phyloP scores from a whole-genome alignment of 2,888 invertebrate species.

The Lampropteryx suffumata region DNA sequence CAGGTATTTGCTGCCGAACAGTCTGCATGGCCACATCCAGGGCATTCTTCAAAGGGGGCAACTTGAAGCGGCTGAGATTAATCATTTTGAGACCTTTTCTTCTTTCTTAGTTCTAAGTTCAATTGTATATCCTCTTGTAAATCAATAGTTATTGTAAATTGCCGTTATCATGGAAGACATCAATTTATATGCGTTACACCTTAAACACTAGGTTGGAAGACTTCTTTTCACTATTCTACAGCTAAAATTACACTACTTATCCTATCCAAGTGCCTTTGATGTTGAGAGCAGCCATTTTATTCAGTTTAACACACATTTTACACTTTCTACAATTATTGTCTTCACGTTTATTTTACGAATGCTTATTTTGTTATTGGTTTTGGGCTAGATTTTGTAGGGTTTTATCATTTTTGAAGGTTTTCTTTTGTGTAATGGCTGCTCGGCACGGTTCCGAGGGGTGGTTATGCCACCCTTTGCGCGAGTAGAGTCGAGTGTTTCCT shows the following conservation, averaged over 20 bases:
- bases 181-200: slow-evolving; percentile 35
- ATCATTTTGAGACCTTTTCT: slow-evolving; percentile 50
- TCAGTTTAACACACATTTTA: slow-evolving; percentile 32
- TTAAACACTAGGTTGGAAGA: slow-evolving; percentile 67
- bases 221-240: slow-evolving; percentile 68
- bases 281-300: slow-evolving; percentile 59
- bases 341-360: slow-evolving; percentile 26
- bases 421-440: slow-evolving; percentile 60
- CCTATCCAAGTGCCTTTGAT: slow-evolving; percentile 42
- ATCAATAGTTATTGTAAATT: slow-evolving; percentile 34
- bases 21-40: slow-evolving; percentile 93
- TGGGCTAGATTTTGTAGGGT: slow-evolving; percentile 22
- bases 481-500: slow-evolving; percentile 9
- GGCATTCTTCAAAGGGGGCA: slow-evolving; percentile 89
- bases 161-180: slow-evolving; percentile 45
- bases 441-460: slow-evolving; percentile 48
- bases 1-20: slow-evolving; percentile 89
- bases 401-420: slow-evolving; percentile 56
- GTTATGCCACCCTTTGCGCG: slow-evolving; percentile 38
- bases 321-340: slow-evolving; percentile 23
- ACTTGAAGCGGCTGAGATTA: slow-evolving; percentile 82
- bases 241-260: slow-evolving; percentile 49
- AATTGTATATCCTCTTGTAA: slow-evolving; percentile 17
- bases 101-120: slow-evolving; percentile 15
- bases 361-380: slow-evolving; percentile 36